Evolutionary conservation across 2,113 vertebrate genomes (phyloP), one percentile per base, ranked within the genome.

Genomic region (Rhea pennata): DNA sequence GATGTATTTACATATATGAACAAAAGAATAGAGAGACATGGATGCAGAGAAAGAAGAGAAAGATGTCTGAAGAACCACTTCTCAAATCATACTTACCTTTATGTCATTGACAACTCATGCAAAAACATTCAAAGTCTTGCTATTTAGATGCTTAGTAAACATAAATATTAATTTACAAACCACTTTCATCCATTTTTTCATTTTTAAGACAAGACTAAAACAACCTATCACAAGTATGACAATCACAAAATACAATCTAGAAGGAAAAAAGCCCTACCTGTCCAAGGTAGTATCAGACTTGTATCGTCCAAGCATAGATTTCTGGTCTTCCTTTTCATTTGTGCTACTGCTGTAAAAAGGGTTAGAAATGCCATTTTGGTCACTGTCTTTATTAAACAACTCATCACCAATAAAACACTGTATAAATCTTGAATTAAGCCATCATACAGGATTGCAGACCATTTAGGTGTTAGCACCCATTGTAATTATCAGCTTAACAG

Each of bases 211-310:
- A 56, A 74, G 39, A 40, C 26, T 40, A 7, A 73, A 29, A 53
- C 36, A 69, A 46, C 5, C 12, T 73, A 50, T 42, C 24, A 90
- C 10, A 59, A 8, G 12, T n/a, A 65, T 81, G 15, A 79, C 27
- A 71, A 58, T 53, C 46, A 84, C 44, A 90, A 84, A 69, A 51
- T 17, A 58, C 0, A 23, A 15, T 12, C 39, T 10, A 56, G 14
- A 20, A 44, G 80, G 51, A 61, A 89, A 74, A 97, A 66, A 26
- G 5, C 14, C 89, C 77, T 97, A 98, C 98, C 98, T 98, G 95
- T 98, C 97, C 95, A 98, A 97, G 23, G 95, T 93, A 53, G 97
- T 98, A 80, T 98, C 98, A 67, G 98, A 98, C 87, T 94, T 97
- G 83, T 98, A 97, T 67, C 97, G 94, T 83, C 93, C 98, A 84